Evolutionary conservation across 2,888 invertebrate species (phyloP), one percentile per base, ranked within the genome.

Genomic region (Caradrina clavipalpis): DNA sequence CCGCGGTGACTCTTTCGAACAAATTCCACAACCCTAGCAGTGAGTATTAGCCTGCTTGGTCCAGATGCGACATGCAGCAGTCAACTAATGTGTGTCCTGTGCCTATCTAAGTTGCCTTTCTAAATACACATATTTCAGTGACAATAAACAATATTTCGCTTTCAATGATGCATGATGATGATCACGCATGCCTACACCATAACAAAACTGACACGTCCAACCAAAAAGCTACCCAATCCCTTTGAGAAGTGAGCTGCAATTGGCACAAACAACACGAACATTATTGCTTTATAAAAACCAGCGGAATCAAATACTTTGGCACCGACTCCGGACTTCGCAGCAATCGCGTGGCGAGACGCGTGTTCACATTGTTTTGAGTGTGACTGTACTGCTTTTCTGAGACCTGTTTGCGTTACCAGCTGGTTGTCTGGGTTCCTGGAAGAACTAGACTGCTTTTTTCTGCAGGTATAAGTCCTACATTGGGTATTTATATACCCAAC

Each of bases 261-360:
- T 79, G 73, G 81, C 81, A 80, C 57, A 61, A 56, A 69, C 58
- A 35, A 54, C 50, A 50, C 21, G 21, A 63, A 22, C 57, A 54
- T 61, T 73, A 69, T 22, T 66, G 59, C 67, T 63, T 63, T 58
- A 62, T 55, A 61, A 61, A 78, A 81, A 69, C 54, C 54, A 50
- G 42, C 35, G 31, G 51, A 61, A 64, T 64, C 51, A 35, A 73
- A 79, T 79, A 77, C 22, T 77, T 77, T 79, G 79, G 79, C 79
- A 79, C 55, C 5, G 55, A 21, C 49, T 61, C 6, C 13, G 50
- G 0, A 21, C 45, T 61, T 4, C 15, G 45, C 0, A 45, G 58
- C 26, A 11, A 65, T 73, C 56, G 77, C 60, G 60, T 81, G 69
- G 58, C 17, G 35, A 49, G 22, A 60, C 67, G 69, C 73, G 67